These are phyloP conservation scores for Ageneiosus marmoratus DNA, from an alignment of 2,113 vertebrate species.

Conservation along the genomic window DNA sequence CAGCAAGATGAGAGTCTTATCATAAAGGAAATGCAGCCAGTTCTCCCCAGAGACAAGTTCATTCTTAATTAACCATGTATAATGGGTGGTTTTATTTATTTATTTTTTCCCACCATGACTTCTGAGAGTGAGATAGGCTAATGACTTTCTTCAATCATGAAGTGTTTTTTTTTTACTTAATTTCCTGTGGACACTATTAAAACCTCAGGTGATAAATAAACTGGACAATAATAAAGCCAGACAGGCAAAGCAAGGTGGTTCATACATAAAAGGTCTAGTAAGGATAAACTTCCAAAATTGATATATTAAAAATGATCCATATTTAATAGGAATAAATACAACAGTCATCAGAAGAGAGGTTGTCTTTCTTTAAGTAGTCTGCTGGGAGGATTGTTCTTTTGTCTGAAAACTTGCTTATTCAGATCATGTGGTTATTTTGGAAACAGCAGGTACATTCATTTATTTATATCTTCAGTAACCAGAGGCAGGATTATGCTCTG, in stretches of 20 bases:
- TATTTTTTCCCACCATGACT: slow-evolving; percentile 30
- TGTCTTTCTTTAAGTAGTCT: not conserved
- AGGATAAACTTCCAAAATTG: not conserved
- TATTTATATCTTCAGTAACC: not conserved
- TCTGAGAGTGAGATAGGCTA: slow-evolving; percentile 46
- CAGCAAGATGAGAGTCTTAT: slow-evolving; percentile 40
- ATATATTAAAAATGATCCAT: not conserved
- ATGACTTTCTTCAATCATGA: slow-evolving; percentile 46
- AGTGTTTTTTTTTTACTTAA: slow-evolving; percentile 49
- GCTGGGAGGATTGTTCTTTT: not conserved
- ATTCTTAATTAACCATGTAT: slow-evolving; percentile 33
- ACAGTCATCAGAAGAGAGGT: not conserved
- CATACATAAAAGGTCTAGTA: not conserved
- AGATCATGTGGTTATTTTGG: not conserved
- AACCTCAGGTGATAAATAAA: slow-evolving; percentile 41
- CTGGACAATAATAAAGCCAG: slow-evolving; percentile 10
- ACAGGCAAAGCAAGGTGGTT: not conserved
- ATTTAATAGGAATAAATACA: not conserved
- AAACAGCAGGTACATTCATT: not conserved
- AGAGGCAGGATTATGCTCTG: not conserved
- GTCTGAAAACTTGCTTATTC: not conserved
- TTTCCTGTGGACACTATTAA: slow-evolving; percentile 55
- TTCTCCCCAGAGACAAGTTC: slow-evolving; percentile 45
- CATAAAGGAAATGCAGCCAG: slow-evolving; percentile 31
- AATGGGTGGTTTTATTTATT: slow-evolving; percentile 19